These are phyloP conservation scores for Parapristionchus giblindavisi DNA, from an alignment of 2,888 invertebrate genomes.

Conservation along the genomic window DNA sequence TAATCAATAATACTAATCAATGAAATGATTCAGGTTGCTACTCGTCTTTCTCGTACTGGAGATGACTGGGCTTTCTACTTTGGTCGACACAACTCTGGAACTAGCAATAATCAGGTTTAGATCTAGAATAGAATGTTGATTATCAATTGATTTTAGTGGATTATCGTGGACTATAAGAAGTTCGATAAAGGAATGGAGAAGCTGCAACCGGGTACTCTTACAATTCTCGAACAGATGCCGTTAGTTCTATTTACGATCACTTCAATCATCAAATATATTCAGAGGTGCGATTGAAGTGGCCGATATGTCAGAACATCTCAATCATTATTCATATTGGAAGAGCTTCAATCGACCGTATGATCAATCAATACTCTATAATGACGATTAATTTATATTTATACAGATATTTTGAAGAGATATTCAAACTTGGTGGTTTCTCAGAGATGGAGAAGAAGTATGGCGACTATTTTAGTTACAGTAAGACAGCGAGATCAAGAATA, in stretches of 20 bases:
- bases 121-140: no score
- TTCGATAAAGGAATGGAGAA: background rate
- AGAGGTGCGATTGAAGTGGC: slow-evolving; percentile 19
- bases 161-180: slow-evolving; percentile 27
- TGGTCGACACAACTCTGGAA: slow-evolving; percentile 18
- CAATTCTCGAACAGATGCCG: slow-evolving; percentile 29
- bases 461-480: slow-evolving; percentile 26
- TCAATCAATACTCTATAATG: no score
- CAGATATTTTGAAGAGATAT: slow-evolving; percentile 4
- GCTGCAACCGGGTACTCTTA: background rate
- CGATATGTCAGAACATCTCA: slow-evolving; percentile 20
- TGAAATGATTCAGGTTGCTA: background rate
- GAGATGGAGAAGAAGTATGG: slow-evolving; percentile 30
- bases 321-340: slow-evolving; percentile 4
- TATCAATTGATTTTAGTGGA: background rate
- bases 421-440: background rate
- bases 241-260: no score
- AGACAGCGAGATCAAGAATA: slow-evolving; percentile 23
- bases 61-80: slow-evolving; percentile 18
- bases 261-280: no score
- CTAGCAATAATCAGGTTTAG: slow-evolving; percentile 29
- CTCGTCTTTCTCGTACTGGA: slow-evolving; percentile 4
- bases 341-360: slow-evolving; percentile 29
- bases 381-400: no score
- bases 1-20: background rate